These are phyloP conservation scores for Pseudotriccus pelzelni DNA, from an alignment of 2,797 vertebrate genomes.

Conservation along the genomic window DNA sequence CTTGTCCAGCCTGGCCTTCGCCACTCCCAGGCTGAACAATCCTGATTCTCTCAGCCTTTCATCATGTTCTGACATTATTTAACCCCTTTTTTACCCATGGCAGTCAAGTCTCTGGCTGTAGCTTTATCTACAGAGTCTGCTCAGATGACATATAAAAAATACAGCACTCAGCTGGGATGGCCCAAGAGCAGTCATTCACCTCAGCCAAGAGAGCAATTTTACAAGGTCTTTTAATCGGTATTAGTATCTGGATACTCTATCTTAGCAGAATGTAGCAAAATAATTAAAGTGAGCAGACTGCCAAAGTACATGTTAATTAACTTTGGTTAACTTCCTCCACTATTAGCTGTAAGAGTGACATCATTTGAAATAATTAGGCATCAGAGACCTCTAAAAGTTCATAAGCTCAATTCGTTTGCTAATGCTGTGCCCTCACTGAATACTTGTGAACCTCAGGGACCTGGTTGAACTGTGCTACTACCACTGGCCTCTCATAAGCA, in stretches of 20 bases:
- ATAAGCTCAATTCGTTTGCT: neutral
- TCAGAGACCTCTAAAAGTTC: conserved; percentile 23
- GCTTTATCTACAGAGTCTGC: neutral
- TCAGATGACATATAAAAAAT: neutral
- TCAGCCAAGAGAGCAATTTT: neutral
- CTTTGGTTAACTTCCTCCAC: conserved; percentile 13
- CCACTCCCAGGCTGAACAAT: neutral
- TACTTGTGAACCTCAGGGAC: neutral
- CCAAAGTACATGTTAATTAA: conserved; percentile 40
- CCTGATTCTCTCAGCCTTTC: neutral
- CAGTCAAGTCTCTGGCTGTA: neutral
- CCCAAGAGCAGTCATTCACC: neutral
- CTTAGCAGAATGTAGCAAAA: conserved; percentile 8
- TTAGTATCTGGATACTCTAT: neutral
- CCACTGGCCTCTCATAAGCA: neutral
- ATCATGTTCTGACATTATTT: neutral
- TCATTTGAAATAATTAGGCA: conserved; percentile 4
- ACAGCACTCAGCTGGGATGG: neutral
- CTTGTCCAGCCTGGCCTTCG: neutral
- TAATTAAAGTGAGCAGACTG: conserved; percentile 35
- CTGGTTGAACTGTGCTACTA: neutral
- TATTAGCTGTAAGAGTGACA: neutral
- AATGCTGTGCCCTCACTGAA: neutral
- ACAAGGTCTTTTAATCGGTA: neutral
- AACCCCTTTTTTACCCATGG: neutral